phyloP scores from a whole-genome alignment of 2,888 invertebrate genomes.

The Melinopterus prodromus region DNA sequence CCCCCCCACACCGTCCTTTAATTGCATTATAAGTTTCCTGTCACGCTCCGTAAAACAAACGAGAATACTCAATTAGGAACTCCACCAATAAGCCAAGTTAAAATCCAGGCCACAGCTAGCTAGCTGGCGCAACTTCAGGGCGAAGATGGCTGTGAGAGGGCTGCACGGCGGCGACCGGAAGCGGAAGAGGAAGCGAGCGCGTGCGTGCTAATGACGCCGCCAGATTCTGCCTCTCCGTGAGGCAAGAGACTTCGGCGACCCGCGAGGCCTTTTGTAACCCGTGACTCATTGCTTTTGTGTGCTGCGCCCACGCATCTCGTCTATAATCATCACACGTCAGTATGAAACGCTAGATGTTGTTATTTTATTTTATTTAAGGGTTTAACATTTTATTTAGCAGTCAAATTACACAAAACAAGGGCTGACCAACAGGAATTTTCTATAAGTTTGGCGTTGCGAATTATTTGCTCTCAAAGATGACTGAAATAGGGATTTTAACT shows the following conservation, averaged over 20 bases:
- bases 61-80: slow-evolving; percentile 55
- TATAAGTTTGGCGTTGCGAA: too few species aligned
- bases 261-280: slow-evolving; percentile 40
- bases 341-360: background rate
- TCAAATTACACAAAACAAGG: too few species aligned
- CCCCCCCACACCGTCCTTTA: background rate
- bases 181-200: slow-evolving; percentile 59
- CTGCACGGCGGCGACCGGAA: slow-evolving; percentile 53
- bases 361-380: too few species aligned
- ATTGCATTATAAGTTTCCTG: slow-evolving; percentile 26
- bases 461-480: too few species aligned
- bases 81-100: slow-evolving; percentile 54
- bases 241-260: slow-evolving; percentile 35
- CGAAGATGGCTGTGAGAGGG: slow-evolving; percentile 49
- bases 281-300: slow-evolving; percentile 43
- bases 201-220: slow-evolving; percentile 59
- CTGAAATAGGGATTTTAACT: too few species aligned
- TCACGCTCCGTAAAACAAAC: slow-evolving; percentile 25
- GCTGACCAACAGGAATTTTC: too few species aligned
- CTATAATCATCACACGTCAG: background rate
- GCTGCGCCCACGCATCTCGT: background rate
- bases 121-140: slow-evolving; percentile 37
- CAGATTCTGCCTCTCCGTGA: slow-evolving; percentile 34
- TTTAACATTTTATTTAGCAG: too few species aligned
- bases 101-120: slow-evolving; percentile 58